Evolutionary conservation across 2,797 vertebrate species (phyloP).

Genomic region (Chaetodon trifasciatus): DNA sequence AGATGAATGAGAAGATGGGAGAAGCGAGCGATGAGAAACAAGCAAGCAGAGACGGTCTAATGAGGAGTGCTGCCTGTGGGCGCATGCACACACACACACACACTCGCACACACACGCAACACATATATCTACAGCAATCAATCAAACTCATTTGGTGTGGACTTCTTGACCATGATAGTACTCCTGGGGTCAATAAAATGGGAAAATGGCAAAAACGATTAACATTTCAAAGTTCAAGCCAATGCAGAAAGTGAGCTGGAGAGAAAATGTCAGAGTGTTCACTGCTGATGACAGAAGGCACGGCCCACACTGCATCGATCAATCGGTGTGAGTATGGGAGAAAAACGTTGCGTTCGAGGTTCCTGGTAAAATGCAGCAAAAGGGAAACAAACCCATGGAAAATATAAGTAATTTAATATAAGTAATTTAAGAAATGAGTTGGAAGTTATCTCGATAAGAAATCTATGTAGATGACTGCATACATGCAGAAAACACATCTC

Average conservation of each 20-base stretch:
- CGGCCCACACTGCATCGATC: background rate
- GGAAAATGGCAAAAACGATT: conserved; percentile 66
- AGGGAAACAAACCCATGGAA: background rate
- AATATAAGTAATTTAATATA: background rate
- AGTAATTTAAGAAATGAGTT: background rate
- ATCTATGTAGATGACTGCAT: too few relatives aligned
- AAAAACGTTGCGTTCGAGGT: background rate
- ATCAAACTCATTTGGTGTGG: conserved; percentile 27
- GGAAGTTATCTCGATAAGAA: background rate
- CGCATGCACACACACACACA: background rate
- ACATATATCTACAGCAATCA: background rate
- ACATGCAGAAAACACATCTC: background rate
- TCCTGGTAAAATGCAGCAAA: background rate
- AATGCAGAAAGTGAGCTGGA: conserved; percentile 16
- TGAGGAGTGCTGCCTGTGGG: conserved; percentile 36
- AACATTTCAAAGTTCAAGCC: conserved; percentile 66
- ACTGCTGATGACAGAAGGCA: conserved; percentile 15
- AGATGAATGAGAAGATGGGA: conserved; percentile 40
- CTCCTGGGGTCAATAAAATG: conserved; percentile 48
- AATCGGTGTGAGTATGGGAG: background rate
- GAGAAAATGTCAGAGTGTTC: conserved; percentile 54
- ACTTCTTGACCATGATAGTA: conserved; percentile 35
- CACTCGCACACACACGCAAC: background rate
- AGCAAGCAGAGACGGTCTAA: conserved; percentile 28
- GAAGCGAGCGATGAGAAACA: conserved; percentile 33